phyloP scores from a whole-genome alignment of 2,888 invertebrate species.

The Agonopterix alstromeriana region DNA sequence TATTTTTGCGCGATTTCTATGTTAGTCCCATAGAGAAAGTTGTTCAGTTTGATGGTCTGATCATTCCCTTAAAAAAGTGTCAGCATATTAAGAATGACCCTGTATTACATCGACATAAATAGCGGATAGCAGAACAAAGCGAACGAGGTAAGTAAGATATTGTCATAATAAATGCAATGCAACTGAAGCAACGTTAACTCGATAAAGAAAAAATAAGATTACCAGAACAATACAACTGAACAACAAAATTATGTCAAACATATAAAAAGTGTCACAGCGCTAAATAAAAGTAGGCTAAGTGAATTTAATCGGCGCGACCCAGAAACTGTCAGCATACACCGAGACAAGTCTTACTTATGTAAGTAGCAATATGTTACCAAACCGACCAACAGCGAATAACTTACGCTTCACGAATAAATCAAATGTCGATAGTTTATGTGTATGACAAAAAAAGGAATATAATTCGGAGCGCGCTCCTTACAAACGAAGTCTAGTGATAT shows the following conservation, averaged over 20 bases:
- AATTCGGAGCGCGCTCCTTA: too few species aligned
- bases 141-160: too few species aligned
- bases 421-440: background rate
- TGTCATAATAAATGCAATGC: too few species aligned
- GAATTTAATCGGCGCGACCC: slow-evolving; percentile 67
- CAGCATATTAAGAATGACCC: too few species aligned
- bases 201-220: slow-evolving; percentile 13
- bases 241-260: slow-evolving; percentile 59
- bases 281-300: slow-evolving; percentile 71
- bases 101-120: too few species aligned
- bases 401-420: background rate
- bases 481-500: too few species aligned
- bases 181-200: background rate
- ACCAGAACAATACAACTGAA: slow-evolving; percentile 33
- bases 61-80: too few species aligned
- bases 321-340: slow-evolving; percentile 53
- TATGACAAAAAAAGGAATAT: background rate
- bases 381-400: background rate
- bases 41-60: too few species aligned
- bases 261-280: slow-evolving; percentile 62
- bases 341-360: slow-evolving; percentile 13
- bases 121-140: too few species aligned
- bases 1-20: too few species aligned
- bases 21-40: too few species aligned
- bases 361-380: slow-evolving; percentile 9